These are phyloP conservation scores for Drosophila nannoptera DNA, from an alignment of 1,140 invertebrate genomes.

Conservation along the genomic window DNA sequence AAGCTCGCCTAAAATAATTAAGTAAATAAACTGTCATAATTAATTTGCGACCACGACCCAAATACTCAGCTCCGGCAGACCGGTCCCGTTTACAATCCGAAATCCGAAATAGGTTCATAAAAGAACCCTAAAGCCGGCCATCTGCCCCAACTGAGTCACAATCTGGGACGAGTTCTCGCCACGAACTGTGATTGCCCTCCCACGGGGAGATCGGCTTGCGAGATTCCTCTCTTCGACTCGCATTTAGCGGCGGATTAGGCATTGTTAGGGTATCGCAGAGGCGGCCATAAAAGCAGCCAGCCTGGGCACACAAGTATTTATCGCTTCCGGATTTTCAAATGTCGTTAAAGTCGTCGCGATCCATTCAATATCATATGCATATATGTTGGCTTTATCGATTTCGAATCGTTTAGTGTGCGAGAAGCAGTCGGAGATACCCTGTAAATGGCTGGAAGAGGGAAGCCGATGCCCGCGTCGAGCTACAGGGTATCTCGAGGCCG, in stretches of 20 bases:
- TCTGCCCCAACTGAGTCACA: conserved; percentile 40
- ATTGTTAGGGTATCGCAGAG: too few species aligned
- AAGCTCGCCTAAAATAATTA: conserved; percentile 68
- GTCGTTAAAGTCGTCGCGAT: conserved; percentile 57
- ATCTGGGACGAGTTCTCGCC: conserved; percentile 36
- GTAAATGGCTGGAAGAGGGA: background rate
- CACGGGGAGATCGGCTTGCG: too few species aligned
- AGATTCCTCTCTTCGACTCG: too few species aligned
- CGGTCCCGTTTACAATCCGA: conserved; percentile 15
- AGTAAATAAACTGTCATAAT: conserved; percentile 78
- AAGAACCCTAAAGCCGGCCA: conserved; percentile 30
- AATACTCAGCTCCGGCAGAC: conserved; percentile 23
- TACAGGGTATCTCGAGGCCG: background rate
- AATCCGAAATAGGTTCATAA: conserved; percentile 34
- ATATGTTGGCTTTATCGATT: conserved; percentile 63
- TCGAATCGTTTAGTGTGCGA: conserved; percentile 37
- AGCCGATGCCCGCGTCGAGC: background rate
- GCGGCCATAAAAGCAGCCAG: conserved; percentile 31
- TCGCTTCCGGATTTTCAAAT: conserved; percentile 72
- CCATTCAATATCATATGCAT: conserved; percentile 68
- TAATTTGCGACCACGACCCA: conserved; percentile 52
- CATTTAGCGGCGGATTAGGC: too few species aligned
- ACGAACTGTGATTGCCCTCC: too few species aligned
- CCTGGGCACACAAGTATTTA: conserved; percentile 63
- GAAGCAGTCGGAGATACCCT: conserved; percentile 21